Conservation (phyloP, 2,113 vertebrate genomes). For the Corvus moneduloides region DNA sequence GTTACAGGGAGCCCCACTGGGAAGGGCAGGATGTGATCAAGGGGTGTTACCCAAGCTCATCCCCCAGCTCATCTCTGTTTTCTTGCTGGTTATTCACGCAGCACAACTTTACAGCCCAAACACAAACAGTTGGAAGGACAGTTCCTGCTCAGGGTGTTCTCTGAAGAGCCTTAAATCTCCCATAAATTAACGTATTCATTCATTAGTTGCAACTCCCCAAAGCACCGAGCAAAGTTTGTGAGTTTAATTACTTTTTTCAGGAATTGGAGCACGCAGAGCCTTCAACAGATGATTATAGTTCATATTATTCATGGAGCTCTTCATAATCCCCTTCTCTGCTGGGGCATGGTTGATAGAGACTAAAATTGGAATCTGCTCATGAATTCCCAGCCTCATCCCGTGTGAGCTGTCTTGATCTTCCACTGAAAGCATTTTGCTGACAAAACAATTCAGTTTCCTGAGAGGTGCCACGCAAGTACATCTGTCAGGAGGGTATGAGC, state of each 20-base stretch:
- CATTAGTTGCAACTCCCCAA: conserved; percentile 33
- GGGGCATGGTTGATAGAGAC: neutral
- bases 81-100: neutral
- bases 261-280: neutral
- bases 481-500: neutral
- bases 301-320: conserved; percentile 31
- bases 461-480: neutral
- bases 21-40: neutral
- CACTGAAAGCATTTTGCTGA: neutral
- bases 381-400: neutral
- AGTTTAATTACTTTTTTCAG: conserved; percentile 61
- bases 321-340: conserved; percentile 17
- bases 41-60: neutral
- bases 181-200: neutral
- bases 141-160: neutral
- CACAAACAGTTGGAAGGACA: neutral
- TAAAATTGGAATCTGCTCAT: conserved; percentile 9
- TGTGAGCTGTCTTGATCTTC: neutral
- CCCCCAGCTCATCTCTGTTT: neutral
- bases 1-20: neutral
- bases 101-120: neutral
- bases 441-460: neutral
- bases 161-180: neutral
- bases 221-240: conserved; percentile 11
- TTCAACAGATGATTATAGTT: neutral